These are phyloP conservation scores for Cydia pomonella DNA, from an alignment of 1,140 invertebrate genomes.

Conservation along the genomic window DNA sequence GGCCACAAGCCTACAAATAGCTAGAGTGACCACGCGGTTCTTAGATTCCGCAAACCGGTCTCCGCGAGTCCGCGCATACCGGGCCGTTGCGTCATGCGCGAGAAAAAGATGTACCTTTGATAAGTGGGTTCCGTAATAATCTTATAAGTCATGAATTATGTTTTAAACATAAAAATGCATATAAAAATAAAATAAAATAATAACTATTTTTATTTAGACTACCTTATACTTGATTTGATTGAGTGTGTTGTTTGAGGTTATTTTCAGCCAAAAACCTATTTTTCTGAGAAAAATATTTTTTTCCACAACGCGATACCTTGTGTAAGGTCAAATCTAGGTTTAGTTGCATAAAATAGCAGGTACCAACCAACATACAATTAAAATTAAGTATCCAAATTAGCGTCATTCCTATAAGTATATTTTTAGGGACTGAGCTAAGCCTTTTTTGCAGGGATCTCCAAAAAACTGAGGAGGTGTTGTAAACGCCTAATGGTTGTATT, in stretches of 20 bases:
- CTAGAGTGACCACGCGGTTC: conserved; percentile 29
- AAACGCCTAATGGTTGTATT: conserved; percentile 22
- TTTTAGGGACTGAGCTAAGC: neutral
- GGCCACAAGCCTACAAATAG: conserved; percentile 7
- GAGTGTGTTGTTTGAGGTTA: too few species aligned
- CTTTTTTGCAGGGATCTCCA: neutral
- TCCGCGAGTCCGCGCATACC: conserved; percentile 14
- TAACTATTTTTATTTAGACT: too few species aligned
- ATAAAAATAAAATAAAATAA: too few species aligned
- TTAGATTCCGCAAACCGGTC: conserved; percentile 31
- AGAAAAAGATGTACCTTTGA: neutral
- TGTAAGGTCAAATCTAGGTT: too few species aligned
- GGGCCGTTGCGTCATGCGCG: conserved; percentile 16
- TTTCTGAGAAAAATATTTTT: too few species aligned
- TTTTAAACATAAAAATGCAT: neutral
- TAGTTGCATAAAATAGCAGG: too few species aligned
- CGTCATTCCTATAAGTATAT: neutral
- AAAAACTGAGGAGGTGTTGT: conserved; percentile 13
- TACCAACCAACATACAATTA: too few species aligned
- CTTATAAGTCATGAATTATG: neutral
- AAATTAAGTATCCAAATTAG: neutral
- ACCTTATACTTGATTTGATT: too few species aligned
- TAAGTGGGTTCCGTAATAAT: conserved; percentile 1
- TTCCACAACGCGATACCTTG: too few species aligned
- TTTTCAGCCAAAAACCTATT: too few species aligned